Evolutionary conservation across 2,113 vertebrate species (phyloP), one percentile per base, ranked within the genome.

Genomic region (Oceanites oceanicus): DNA sequence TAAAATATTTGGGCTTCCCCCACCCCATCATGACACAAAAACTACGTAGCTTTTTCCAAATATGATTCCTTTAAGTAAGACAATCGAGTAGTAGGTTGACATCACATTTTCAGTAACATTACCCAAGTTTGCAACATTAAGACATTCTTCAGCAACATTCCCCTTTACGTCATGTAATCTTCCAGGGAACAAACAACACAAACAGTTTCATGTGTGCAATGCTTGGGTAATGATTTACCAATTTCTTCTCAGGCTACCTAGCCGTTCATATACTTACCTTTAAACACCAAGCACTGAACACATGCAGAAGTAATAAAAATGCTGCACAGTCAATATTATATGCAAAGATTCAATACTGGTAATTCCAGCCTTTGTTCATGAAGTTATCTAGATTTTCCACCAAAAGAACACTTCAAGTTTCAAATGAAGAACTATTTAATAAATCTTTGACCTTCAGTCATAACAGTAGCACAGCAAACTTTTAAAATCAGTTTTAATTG

Each of bases 391-490:
- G 22, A 71, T 42, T 91, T 92, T 66, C 38, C 90, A 59, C 6
- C 12, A 82, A 74, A 75, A 58, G 23, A 94, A 67, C 32, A 77
- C 2, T 5, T 77, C 62, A 66, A 42, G 44, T 67, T 74, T 55
- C 76, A 91, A 77, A 77, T 47, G 7, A 86, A 81, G 15, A 85
- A 38, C 25, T 70, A 34, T 50, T 77, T 25, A 73, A 45, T 40
- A 86, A 23, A 67, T 44, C 5, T 14, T 9, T 80, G 72, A 88
- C 34, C 75, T 92, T 88, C 74, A 67, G n/a, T 62, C 27, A 3
- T 49, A 89, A 87, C 42, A 84, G 80, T n/a, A 94, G 92, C 88
- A 97, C 88, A 96, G 91, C 96, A 97, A 96, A 94, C 95, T 93
- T 86, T 93, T 95, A 92, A 95, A 97, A 92, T 70, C 85, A 78